These are phyloP conservation scores for Antheraea pernyi DNA, from an alignment of 1,140 invertebrate species.

Conservation along the genomic window DNA sequence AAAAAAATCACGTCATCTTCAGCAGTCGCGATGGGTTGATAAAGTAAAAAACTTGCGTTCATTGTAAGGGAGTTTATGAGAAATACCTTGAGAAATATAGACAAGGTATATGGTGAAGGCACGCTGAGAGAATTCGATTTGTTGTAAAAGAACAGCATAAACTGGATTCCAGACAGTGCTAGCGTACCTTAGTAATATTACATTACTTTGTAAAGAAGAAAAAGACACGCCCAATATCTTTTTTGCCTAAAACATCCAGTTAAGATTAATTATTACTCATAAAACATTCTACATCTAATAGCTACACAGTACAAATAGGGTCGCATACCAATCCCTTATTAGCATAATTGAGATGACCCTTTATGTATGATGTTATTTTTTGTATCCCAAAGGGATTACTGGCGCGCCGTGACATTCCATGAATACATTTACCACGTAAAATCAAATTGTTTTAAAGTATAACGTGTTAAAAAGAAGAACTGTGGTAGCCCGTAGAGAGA, in stretches of 20 bases:
- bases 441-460: background rate
- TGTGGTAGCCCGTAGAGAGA: background rate
- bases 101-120: too few relatives aligned
- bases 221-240: background rate
- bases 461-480: background rate
- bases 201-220: background rate
- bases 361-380: conserved; percentile 5
- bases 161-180: too few relatives aligned
- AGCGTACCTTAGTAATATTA: background rate
- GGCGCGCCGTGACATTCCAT: background rate
- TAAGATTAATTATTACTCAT: background rate
- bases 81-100: too few relatives aligned
- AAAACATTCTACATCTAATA: conserved; percentile 3
- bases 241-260: background rate
- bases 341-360: conserved; percentile 10
- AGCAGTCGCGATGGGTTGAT: too few relatives aligned
- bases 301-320: conserved; percentile 1
- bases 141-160: too few relatives aligned
- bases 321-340: conserved; percentile 8
- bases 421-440: background rate
- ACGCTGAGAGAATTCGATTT: too few relatives aligned
- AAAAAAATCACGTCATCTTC: too few relatives aligned
- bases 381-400: conserved; percentile 2
- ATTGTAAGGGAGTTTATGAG: too few relatives aligned
- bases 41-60: too few relatives aligned